phyloP scores from a whole-genome alignment of 35 echinoderm and acorn worm species.

The Diadema setosum region DNA sequence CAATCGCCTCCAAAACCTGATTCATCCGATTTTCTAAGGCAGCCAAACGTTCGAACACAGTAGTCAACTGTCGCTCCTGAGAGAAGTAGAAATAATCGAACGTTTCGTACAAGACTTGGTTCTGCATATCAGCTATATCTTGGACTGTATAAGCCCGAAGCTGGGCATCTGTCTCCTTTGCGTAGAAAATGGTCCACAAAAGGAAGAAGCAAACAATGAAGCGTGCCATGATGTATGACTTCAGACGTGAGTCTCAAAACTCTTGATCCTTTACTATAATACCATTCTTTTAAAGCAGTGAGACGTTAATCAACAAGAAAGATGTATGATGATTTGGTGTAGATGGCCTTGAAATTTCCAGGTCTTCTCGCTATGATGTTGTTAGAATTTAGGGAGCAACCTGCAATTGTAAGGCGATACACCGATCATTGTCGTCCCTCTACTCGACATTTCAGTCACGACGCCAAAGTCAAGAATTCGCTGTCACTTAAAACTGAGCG shows the following conservation, averaged over 20 bases:
- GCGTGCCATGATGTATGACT: neutral
- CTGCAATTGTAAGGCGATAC: neutral
- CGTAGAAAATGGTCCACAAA: neutral
- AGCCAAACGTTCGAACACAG: neutral
- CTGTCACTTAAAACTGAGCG: neutral
- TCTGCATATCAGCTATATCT: slow-evolving; percentile 14
- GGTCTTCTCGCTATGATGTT: neutral
- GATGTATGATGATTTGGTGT: neutral
- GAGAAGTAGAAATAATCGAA: neutral
- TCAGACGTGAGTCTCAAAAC: neutral
- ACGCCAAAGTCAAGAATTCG: neutral
- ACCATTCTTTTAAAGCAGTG: too few species aligned
- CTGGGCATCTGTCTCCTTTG: neutral
- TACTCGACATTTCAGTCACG: neutral
- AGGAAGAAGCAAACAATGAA: neutral
- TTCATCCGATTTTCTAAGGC: neutral
- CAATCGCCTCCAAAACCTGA: neutral
- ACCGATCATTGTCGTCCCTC: neutral
- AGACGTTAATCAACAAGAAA: neutral
- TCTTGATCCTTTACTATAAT: neutral
- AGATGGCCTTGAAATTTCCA: neutral
- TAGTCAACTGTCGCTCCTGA: neutral
- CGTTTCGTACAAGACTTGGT: neutral
- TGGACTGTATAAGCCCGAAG: neutral
- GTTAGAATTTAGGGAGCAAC: neutral